Evolutionary conservation across 2,888 invertebrate genomes (phyloP).

Genomic region (Buathra laborator): DNA sequence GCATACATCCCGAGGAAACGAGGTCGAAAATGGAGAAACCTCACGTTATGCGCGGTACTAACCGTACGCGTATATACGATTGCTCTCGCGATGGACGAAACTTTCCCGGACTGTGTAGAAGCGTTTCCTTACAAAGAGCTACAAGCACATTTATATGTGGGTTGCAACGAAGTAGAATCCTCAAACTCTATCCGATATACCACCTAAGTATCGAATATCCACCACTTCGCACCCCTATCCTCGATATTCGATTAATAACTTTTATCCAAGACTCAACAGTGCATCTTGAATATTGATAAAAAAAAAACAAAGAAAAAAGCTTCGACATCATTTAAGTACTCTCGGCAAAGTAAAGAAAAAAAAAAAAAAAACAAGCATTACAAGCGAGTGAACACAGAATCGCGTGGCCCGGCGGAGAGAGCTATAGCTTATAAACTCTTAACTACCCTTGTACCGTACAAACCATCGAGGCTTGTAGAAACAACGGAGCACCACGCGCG

Average conservation of each 20-base stretch:
- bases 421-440: slow-evolving; percentile 49
- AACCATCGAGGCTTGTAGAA: slow-evolving; percentile 7
- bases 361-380: slow-evolving; percentile 25
- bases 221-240: not conserved
- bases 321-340: slow-evolving; percentile 11
- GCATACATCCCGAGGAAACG: slow-evolving; percentile 30
- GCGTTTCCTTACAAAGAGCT: slow-evolving; percentile 15
- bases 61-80: not conserved
- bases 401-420: slow-evolving; percentile 54
- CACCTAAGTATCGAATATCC: not conserved
- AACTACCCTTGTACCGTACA: slow-evolving; percentile 43
- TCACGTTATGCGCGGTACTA: not conserved
- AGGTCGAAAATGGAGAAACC: slow-evolving; percentile 20
- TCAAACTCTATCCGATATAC: not conserved
- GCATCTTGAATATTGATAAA: slow-evolving; percentile 15
- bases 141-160: not conserved
- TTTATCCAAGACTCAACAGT: not conserved
- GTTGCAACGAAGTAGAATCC: not conserved
- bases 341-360: slow-evolving; percentile 2
- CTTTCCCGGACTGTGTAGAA: slow-evolving; percentile 12
- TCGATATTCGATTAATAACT: not conserved
- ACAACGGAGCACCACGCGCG: slow-evolving; percentile 21
- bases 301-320: not conserved
- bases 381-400: slow-evolving; percentile 34
- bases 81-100: slow-evolving; percentile 22